These are phyloP conservation scores for Pandemis cinnamomeana DNA, from an alignment of 2,888 invertebrate genomes.

Conservation along the genomic window DNA sequence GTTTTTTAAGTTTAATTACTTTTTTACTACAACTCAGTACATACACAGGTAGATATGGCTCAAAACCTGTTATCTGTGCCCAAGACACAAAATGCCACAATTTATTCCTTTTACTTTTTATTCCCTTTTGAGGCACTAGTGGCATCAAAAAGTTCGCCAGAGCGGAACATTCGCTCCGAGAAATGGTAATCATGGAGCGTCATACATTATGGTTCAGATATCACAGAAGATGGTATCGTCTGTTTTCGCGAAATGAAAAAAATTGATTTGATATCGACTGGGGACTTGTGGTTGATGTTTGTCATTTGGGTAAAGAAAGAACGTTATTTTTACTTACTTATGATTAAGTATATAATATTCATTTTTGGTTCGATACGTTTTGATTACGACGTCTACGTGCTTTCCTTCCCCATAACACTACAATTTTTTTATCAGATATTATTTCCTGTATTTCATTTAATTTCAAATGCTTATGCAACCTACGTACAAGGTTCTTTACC, in stretches of 20 bases:
- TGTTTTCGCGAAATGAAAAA: slow-evolving; percentile 68
- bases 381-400: too few relatives aligned
- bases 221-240: slow-evolving; percentile 70
- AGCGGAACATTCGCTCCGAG: slow-evolving; percentile 79
- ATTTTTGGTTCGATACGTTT: background rate
- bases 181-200: slow-evolving; percentile 81
- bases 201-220: slow-evolving; percentile 81
- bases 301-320: slow-evolving; percentile 12
- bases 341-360: background rate
- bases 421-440: too few relatives aligned
- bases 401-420: too few relatives aligned
- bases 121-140: slow-evolving; percentile 54
- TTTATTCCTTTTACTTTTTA: slow-evolving; percentile 58
- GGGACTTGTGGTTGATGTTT: slow-evolving; percentile 27
- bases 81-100: slow-evolving; percentile 58
- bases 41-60: background rate
- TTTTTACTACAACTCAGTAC: background rate
- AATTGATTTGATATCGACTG: slow-evolving; percentile 45
- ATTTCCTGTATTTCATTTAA: background rate
- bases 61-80: slow-evolving; percentile 44
- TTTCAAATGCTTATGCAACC: background rate
- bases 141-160: slow-evolving; percentile 76
- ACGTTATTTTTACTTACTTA: slow-evolving; percentile 3
- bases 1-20: background rate
- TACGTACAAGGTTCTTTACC: background rate